phyloP scores from a whole-genome alignment of 2,113 vertebrate species.

The Petrocephalus zakoni region DNA sequence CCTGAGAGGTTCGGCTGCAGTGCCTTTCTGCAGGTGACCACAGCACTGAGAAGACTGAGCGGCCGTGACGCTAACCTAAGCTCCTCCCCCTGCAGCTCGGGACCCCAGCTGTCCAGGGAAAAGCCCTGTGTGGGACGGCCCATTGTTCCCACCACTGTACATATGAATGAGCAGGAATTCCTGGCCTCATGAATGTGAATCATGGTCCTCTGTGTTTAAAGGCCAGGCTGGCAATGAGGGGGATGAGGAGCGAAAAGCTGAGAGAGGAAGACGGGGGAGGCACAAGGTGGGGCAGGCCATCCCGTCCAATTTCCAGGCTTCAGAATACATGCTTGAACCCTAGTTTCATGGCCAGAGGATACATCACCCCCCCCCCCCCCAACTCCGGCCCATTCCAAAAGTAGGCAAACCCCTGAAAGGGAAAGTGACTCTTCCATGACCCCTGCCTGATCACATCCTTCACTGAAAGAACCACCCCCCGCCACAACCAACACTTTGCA shows the following conservation, averaged over 20 bases:
- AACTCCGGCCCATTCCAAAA: neutral
- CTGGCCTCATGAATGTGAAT: constrained; percentile 72
- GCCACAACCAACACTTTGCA: constrained; percentile 61
- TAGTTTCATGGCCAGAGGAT: neutral
- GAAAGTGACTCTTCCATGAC: neutral
- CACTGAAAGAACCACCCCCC: constrained; percentile 40
- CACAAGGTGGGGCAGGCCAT: neutral
- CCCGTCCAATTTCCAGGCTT: neutral
- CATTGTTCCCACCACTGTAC: constrained; percentile 65
- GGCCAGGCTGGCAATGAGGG: constrained; percentile 36
- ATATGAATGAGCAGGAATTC: constrained; percentile 70
- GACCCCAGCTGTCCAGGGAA: neutral
- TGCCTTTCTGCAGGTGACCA: neutral
- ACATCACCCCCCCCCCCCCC: neutral
- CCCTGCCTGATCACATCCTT: neutral
- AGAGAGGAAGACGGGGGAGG: constrained; percentile 29
- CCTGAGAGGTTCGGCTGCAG: neutral
- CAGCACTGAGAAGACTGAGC: neutral
- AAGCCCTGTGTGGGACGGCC: constrained; percentile 18
- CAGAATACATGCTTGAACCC: neutral
- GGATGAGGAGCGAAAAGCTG: constrained; percentile 25
- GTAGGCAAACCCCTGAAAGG: neutral
- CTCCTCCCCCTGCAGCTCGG: neutral
- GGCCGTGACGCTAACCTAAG: neutral
- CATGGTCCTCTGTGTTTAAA: constrained; percentile 57